Evolutionary conservation across 2,888 invertebrate genomes (phyloP), one percentile per base, ranked within the genome.

Genomic region (Ephialtes manifestator): DNA sequence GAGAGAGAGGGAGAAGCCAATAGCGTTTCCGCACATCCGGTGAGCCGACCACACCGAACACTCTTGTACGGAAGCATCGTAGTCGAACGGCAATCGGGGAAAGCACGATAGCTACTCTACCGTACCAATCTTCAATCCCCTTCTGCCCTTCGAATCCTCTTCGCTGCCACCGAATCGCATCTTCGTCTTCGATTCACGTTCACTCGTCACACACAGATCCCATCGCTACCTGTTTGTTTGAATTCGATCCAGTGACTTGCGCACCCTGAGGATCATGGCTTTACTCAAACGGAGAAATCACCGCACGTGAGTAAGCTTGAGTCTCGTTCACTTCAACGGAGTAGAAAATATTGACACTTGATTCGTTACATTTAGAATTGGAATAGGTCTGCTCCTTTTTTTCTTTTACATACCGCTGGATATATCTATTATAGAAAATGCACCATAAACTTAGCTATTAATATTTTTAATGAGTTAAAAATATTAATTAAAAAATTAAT

Each of bases 261-360:
- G 46, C 43, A 24, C 31, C 28, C 20, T 39, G 43, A 60, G 72
- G 60, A 39, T 43, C 48, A 20, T 48, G 48, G 18, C 39, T 35
- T 28, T 43, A 11, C 31, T 55, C 63, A 24, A 82, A 58, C 18
- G 65, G 18, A 3, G 48, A 39, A 31, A 71, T 46, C 43, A 76
- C 63, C 63, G 53, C 18, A 1, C 63, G 53, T 81, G 74, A 78
- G 51, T 39, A 63, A 75, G 78, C 72, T 39, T 43, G 39, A 11
- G 58, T 39, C 83, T 81, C 71, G 48, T 78, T 75, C 81, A 77
- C 83, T 70, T 68, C 39, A 79, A 72, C 76, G 68, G 43, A 67
- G 71, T 48, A 60, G 67, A 76, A 76, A 65, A 72, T 81, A 84
- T 84, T 71, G 84, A 72, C 67, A 77, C 58, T 84, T 72, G 51